Evolutionary conservation across 2,888 invertebrate species (phyloP).

Genomic region (Lasioglossum marginatum): DNA sequence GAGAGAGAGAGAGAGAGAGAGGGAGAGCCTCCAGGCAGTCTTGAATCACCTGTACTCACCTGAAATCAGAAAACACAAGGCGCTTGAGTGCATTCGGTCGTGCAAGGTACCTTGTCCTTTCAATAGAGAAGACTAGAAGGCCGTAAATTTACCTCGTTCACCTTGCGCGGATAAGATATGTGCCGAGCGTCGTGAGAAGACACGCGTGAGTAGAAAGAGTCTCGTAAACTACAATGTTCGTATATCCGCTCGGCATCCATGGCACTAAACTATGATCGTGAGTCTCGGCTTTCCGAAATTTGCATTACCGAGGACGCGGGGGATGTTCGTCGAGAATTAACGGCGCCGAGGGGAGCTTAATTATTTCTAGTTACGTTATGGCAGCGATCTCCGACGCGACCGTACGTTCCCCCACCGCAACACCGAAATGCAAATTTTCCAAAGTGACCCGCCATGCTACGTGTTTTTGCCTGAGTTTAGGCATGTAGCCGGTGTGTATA

Average conservation of each 20-base stretch:
- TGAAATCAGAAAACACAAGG: conserved; percentile 62
- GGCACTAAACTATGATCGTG: conserved; percentile 34
- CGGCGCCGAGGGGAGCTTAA: conserved; percentile 38
- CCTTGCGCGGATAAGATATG: conserved; percentile 71
- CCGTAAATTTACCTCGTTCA: conserved; percentile 71
- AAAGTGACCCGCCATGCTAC: conserved; percentile 5
- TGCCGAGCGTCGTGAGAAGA: conserved; percentile 63
- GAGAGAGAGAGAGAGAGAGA: background rate
- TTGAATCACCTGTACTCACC: conserved; percentile 59
- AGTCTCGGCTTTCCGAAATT: conserved; percentile 55
- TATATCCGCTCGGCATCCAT: conserved; percentile 27
- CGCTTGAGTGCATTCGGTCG: conserved; percentile 48
- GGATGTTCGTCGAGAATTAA: conserved; percentile 42
- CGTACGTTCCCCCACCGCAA: background rate
- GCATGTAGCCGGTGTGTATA: background rate
- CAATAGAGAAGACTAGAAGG: conserved; percentile 57
- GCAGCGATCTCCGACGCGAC: conserved; percentile 15
- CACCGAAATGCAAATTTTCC: conserved; percentile 48
- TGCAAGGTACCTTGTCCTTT: conserved; percentile 50
- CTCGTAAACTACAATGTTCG: conserved; percentile 64
- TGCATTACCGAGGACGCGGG: conserved; percentile 45
- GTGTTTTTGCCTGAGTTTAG: conserved; percentile 2
- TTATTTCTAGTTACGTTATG: conserved; percentile 37
- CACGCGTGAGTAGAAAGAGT: conserved; percentile 52
- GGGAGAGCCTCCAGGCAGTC: conserved; percentile 8